A percentile compares a stretch with the other conserved stretches of the same genome.
These are phyloP conservation scores for Cephus runcator DNA, from an alignment of 2,888 invertebrate species.

Conservation along the genomic window DNA sequence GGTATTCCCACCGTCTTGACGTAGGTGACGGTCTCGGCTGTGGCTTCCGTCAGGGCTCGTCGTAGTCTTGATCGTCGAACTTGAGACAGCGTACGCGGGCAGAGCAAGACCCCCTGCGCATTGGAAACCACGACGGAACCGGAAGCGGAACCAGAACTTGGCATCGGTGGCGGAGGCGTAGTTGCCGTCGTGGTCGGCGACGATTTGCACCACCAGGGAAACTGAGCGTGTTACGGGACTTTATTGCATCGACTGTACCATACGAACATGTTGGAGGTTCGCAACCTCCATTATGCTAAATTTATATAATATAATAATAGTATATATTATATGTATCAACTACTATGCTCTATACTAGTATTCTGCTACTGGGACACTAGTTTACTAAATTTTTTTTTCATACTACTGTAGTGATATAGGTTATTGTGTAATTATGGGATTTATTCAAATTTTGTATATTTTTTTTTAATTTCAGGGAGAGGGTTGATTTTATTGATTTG, in stretches of 20 bases:
- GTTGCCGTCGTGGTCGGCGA: constrained; percentile 58
- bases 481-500: no score
- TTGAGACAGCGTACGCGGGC: constrained; percentile 91
- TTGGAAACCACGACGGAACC: constrained; percentile 49
- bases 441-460: no score
- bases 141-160: constrained; percentile 40
- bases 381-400: no score
- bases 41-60: constrained; percentile 90
- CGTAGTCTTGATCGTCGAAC: constrained; percentile 86
- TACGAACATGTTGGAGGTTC: background rate
- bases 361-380: no score
- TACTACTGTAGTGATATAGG: no score
- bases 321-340: no score
- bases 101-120: constrained; percentile 86
- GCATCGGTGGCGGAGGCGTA: constrained; percentile 44
- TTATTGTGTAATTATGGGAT: no score
- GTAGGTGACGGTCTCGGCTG: constrained; percentile 88
- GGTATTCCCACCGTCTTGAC: constrained; percentile 82
- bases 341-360: background rate
- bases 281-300: background rate
- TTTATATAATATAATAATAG: no score
- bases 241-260: constrained; percentile 2
- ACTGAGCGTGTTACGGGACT: constrained; percentile 53
- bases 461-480: no score
- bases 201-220: constrained; percentile 65